Evolutionary conservation across 2,113 vertebrate species (phyloP), one percentile per base, ranked within the genome.

Genomic region (Manacus vitellinus): DNA sequence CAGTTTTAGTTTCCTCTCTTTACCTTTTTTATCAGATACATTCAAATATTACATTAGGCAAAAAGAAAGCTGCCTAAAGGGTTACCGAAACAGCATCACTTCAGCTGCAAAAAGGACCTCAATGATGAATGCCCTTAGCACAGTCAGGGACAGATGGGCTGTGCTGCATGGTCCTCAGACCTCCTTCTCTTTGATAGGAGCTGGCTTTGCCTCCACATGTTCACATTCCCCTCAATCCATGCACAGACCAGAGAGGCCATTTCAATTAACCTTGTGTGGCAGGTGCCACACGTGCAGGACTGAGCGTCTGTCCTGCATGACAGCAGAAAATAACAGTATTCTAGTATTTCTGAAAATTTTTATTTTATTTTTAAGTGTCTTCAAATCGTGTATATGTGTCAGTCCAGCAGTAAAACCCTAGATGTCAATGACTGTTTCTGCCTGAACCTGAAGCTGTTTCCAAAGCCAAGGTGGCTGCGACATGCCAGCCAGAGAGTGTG

Each of bases 401-500:
- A 76, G 33, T 33, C 33, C 33, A 63, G 59, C 51, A 94, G 31
- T 35, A 75, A 73, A 86, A 28, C 19, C 16, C 21, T 24, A 35
- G 14, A 20, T 89, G 23, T n/a, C 68, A 39, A 9, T 35, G 39
- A 54, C 19, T 83, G 22, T 30, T 88, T 89, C 74, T 87, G 71
- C 54, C 81, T 89, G 65, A 77, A 59, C 33, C 27, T 39, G 47
- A 74, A 31, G 30, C 21, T 71, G 18, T 33, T 21, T 88, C 37
- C 78, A 62, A 55, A 94, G 52, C 10, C 65, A 63, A 78, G 47
- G 47, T 39, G 39, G 35, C 59, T 93, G 67, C 66, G 74, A 74
- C n/a, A 14, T 4, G 5, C 35, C 66, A 89, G 66, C 46, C 39
- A 23, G 31, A 56, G 31, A 61, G 28, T 0, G 0, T 30, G 52